Conservation (phyloP, 2,113 vertebrate species). For the Callospermophilus lateralis region DNA sequence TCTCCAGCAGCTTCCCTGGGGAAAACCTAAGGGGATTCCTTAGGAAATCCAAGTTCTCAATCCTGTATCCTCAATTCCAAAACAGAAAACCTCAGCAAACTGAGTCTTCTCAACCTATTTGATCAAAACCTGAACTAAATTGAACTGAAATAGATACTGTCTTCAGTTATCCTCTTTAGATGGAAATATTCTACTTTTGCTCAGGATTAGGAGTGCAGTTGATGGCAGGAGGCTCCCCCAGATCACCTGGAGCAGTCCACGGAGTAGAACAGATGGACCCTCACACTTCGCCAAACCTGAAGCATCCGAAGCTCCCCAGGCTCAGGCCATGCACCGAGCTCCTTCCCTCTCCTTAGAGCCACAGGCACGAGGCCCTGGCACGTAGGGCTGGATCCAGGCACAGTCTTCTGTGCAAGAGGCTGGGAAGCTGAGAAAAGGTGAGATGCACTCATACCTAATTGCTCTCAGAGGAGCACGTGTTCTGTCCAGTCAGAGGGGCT, state of each 20-base stretch:
- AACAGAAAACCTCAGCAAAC: neutral
- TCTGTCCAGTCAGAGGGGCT: neutral
- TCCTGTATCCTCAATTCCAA: neutral
- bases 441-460: neutral
- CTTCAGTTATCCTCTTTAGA: neutral
- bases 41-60: neutral
- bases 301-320: neutral
- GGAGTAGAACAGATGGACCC: accelerated
- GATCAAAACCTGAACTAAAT: neutral
- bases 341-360: neutral
- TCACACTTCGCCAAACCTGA: neutral
- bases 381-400: accelerated
- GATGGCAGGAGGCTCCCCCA: too few species aligned
- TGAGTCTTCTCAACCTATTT: neutral
- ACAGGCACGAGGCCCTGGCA: accelerated
- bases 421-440: neutral
- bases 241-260: accelerated
- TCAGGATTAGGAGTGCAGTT: neutral
- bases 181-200: neutral
- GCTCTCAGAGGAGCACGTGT: accelerated
- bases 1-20: neutral
- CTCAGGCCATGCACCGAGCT: accelerated
- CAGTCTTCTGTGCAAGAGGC: accelerated
- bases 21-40: too few species aligned
- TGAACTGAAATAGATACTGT: neutral